Conservation (phyloP, 2,888 invertebrate species). For the Noctua janthe region DNA sequence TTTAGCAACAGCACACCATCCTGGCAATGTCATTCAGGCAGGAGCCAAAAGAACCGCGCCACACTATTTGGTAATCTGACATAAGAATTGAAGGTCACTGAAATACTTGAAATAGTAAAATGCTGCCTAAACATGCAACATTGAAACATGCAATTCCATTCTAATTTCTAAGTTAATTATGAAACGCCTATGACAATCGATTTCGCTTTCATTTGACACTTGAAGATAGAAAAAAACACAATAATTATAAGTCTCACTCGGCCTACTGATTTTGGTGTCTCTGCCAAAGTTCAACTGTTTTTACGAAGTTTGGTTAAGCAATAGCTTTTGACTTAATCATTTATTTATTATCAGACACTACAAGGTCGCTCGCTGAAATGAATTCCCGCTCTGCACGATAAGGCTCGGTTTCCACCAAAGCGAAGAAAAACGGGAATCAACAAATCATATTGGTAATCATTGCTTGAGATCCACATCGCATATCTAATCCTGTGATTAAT, state of each 20-base stretch:
- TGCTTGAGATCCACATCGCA: not conserved
- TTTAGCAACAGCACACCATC: too few relatives aligned
- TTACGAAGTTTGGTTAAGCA: not conserved
- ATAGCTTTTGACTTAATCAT: not conserved
- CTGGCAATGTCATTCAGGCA: not conserved
- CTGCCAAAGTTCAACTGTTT: slow-evolving; percentile 16
- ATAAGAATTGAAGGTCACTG: slow-evolving; percentile 31
- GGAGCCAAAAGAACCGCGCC: too few relatives aligned
- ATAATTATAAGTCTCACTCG: not conserved
- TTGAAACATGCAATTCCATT: slow-evolving; percentile 32
- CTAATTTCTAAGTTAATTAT: slow-evolving; percentile 32
- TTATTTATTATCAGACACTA: too few relatives aligned
- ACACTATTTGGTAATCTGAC: not conserved
- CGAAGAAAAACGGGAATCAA: not conserved
- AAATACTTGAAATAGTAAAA: slow-evolving; percentile 9
- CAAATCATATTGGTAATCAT: not conserved
- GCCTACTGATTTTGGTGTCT: slow-evolving; percentile 23
- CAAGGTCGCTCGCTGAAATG: not conserved
- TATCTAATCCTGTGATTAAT: not conserved
- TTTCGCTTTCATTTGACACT: slow-evolving; percentile 47
- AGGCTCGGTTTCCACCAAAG: not conserved
- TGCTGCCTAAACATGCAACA: slow-evolving; percentile 40
- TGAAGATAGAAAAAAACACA: slow-evolving; percentile 33
- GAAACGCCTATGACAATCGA: slow-evolving; percentile 37
- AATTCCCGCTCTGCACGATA: not conserved